Evolutionary conservation across 2,888 invertebrate species (phyloP).

Genomic region (Noctua janthina): DNA sequence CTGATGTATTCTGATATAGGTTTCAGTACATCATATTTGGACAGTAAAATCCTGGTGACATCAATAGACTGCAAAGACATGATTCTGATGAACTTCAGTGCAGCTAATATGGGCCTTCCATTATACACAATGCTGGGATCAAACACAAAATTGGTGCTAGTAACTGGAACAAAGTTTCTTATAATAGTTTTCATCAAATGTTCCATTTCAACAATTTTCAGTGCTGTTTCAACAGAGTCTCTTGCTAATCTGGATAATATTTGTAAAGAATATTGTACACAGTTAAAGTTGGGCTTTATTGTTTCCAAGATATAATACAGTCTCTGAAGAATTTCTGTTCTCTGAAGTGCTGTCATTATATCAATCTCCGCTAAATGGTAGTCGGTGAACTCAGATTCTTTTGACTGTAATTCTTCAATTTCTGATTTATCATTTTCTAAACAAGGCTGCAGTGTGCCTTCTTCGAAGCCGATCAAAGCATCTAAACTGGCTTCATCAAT

Average conservation of each 20-base stretch:
- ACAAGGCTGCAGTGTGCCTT: conserved; percentile 92
- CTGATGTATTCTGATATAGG: conserved; percentile 90
- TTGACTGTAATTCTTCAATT: conserved; percentile 89
- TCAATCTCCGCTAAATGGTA: conserved; percentile 96
- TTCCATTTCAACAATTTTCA: conserved; percentile 91
- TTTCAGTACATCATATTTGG: conserved; percentile 89
- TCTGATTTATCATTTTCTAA: conserved; percentile 88
- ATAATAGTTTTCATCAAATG: conserved; percentile 92
- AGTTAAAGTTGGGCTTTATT: conserved; percentile 93
- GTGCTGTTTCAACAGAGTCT: conserved; percentile 93
- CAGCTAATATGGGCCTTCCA: conserved; percentile 92
- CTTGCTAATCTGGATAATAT: conserved; percentile 94
- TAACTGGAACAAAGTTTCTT: conserved; percentile 90
- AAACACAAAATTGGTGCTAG: conserved; percentile 81
- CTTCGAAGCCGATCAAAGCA: conserved; percentile 92
- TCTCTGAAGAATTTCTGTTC: conserved; percentile 94
- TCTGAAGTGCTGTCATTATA: conserved; percentile 93
- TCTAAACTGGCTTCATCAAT: conserved; percentile 95
- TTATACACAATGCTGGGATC: conserved; percentile 88
- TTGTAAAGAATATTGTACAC: conserved; percentile 94
- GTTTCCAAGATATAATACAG: conserved; percentile 93
- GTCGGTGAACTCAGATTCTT: conserved; percentile 93
- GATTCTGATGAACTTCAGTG: conserved; percentile 93
- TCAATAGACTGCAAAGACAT: conserved; percentile 91
- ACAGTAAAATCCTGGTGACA: conserved; percentile 88